These are phyloP conservation scores for Diceros bicornis DNA, from an alignment of 2,797 vertebrate genomes.

Conservation along the genomic window DNA sequence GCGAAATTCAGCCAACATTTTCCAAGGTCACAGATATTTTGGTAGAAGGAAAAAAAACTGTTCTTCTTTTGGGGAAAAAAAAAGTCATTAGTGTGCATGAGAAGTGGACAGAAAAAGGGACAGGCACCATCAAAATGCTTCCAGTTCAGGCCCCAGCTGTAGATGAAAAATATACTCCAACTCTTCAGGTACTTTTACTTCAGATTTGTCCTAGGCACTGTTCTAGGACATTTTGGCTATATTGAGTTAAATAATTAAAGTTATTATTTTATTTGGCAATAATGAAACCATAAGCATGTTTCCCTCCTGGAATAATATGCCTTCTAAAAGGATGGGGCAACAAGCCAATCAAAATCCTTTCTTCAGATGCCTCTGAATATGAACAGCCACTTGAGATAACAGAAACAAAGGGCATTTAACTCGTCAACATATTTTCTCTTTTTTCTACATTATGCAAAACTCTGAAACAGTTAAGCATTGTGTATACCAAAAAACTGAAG, in stretches of 20 bases:
- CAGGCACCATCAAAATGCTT: neutral
- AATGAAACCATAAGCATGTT: neutral
- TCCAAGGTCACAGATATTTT: neutral
- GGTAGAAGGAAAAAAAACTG: constrained; percentile 57
- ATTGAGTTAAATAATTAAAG: neutral
- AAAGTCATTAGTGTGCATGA: neutral
- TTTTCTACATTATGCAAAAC: neutral
- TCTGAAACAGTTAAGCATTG: neutral
- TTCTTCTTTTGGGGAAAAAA: neutral
- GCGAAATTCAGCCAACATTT: constrained; percentile 5
- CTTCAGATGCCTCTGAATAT: neutral
- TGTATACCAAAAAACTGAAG: neutral
- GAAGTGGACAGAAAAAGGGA: neutral
- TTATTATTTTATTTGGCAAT: constrained; percentile 48
- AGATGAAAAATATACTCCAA: neutral
- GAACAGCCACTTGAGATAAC: neutral
- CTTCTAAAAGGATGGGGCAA: constrained; percentile 11
- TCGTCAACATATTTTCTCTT: neutral
- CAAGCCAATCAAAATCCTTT: neutral
- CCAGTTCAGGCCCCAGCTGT: neutral
- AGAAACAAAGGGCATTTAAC: neutral
- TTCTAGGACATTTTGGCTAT: neutral
- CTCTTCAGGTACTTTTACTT: neutral
- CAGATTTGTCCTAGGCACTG: neutral
- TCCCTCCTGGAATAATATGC: neutral